Percentiles rank a stretch among this genome's conserved stretches.
These are phyloP conservation scores for Acronicta leporina DNA, from an alignment of 2,888 invertebrate species.

Conservation along the genomic window DNA sequence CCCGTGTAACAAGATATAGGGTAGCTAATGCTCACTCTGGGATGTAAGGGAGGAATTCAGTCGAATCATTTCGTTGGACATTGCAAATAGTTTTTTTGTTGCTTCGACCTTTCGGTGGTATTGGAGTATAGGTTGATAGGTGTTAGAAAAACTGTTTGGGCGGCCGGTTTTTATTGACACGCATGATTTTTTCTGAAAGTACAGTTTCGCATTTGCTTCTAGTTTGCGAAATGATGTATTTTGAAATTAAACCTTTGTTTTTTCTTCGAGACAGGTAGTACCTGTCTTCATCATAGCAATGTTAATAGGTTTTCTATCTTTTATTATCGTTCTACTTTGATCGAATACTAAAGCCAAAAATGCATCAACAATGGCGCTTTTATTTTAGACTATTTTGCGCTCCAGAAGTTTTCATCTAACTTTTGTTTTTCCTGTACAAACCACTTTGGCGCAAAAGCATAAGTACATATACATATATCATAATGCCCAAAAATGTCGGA, in stretches of 20 bases:
- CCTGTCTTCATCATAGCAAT: too few relatives aligned
- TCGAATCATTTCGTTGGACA: conserved; percentile 63
- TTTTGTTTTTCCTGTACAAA: conserved; percentile 47
- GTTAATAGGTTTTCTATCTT: too few relatives aligned
- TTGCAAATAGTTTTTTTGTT: conserved; percentile 60
- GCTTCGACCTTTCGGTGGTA: conserved; percentile 39
- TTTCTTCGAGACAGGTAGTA: too few relatives aligned
- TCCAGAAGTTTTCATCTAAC: conserved; percentile 31
- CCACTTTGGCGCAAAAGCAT: conserved; percentile 35
- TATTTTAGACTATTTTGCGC: conserved; percentile 32
- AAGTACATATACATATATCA: conserved; percentile 32
- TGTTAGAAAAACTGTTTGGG: conserved; percentile 14
- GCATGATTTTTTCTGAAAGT: neutral
- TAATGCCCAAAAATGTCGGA: conserved; percentile 43
- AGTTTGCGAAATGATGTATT: too few relatives aligned
- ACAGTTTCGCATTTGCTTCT: neutral
- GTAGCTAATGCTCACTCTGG: conserved; percentile 58
- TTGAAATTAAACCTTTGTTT: too few relatives aligned
- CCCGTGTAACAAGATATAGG: conserved; percentile 75
- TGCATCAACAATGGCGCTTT: neutral
- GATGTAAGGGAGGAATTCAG: conserved; percentile 59
- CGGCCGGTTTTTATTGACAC: conserved; percentile 7
- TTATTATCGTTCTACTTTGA: too few relatives aligned
- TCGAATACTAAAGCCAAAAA: conserved; percentile 1
- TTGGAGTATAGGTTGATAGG: conserved; percentile 28